These are phyloP conservation scores for Eupleurogrammus muticus DNA, from an alignment of 2,797 vertebrate genomes.

Conservation along the genomic window DNA sequence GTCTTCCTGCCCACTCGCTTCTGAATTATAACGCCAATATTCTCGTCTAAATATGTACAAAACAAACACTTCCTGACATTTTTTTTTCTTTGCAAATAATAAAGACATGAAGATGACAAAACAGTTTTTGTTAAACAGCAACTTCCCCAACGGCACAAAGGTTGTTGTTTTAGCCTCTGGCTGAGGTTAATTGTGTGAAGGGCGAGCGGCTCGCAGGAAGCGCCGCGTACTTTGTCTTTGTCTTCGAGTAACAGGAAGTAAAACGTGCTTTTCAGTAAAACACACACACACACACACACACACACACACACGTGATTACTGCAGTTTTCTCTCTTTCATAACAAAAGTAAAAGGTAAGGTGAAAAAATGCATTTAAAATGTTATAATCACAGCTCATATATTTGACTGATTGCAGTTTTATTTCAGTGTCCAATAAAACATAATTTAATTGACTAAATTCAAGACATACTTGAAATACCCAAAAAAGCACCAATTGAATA, in stretches of 20 bases:
- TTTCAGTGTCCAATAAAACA: too few species aligned
- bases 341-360: too few species aligned
- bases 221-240: neutral
- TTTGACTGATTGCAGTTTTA: too few species aligned
- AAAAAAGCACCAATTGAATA: too few species aligned
- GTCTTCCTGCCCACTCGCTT: constrained; percentile 50
- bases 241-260: neutral
- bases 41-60: constrained; percentile 7
- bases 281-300: neutral
- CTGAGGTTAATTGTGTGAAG: too few species aligned
- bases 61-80: constrained; percentile 1
- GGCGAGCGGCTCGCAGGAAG: too few species aligned
- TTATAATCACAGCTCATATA: too few species aligned
- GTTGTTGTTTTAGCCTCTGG: neutral
- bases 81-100: neutral
- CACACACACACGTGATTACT: neutral
- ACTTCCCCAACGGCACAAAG: neutral
- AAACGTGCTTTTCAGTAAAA: neutral
- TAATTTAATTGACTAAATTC: too few species aligned
- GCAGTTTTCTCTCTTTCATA: too few species aligned
- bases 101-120: constrained; percentile 1
- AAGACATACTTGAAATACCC: too few species aligned
- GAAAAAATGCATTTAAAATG: too few species aligned
- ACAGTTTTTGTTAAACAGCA: constrained; percentile 6
- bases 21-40: constrained; percentile 25